Conservation (phyloP, 2,888 invertebrate genomes). For the Pterobdella sp. region DNA sequence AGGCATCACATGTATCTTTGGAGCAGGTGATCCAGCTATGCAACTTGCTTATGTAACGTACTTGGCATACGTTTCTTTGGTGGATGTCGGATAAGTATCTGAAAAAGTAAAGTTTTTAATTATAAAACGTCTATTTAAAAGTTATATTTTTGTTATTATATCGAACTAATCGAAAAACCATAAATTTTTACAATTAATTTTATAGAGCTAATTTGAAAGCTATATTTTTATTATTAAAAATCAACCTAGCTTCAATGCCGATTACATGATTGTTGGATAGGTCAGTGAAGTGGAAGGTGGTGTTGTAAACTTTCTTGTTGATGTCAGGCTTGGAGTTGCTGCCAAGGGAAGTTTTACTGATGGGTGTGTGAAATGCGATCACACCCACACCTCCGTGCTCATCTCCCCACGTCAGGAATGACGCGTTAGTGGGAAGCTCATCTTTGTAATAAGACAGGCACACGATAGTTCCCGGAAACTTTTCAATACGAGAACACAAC, state of each 20-base stretch:
- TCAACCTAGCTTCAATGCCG: constrained; percentile 53
- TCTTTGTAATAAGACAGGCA: constrained; percentile 30
- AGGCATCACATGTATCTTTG: constrained; percentile 56
- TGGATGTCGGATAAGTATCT: constrained; percentile 54
- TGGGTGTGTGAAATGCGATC: constrained; percentile 31
- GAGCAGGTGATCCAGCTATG: constrained; percentile 65
- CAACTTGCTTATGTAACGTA: constrained; percentile 62
- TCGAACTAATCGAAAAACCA: too few species aligned
- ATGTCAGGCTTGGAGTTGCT: constrained; percentile 25
- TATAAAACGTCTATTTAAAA: neutral
- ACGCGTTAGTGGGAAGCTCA: constrained; percentile 14
- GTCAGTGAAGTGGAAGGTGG: constrained; percentile 34
- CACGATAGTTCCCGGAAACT: constrained; percentile 26
- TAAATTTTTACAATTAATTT: too few species aligned
- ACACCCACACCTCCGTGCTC: constrained; percentile 57
- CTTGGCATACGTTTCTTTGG: constrained; percentile 60
- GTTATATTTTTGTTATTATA: neutral
- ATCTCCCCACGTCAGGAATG: constrained; percentile 63
- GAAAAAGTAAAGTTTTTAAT: constrained; percentile 43
- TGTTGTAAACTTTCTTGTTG: constrained; percentile 20
- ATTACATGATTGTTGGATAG: constrained; percentile 46
- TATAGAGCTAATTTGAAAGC: too few species aligned
- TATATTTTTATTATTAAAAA: too few species aligned
- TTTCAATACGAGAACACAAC: constrained; percentile 11
- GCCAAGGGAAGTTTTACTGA: constrained; percentile 29